A percentile compares a stretch with the other conserved stretches of the same genome.
Conservation (phyloP, 92 coral and sea anemone species). For the Paragorgia papillata region DNA sequence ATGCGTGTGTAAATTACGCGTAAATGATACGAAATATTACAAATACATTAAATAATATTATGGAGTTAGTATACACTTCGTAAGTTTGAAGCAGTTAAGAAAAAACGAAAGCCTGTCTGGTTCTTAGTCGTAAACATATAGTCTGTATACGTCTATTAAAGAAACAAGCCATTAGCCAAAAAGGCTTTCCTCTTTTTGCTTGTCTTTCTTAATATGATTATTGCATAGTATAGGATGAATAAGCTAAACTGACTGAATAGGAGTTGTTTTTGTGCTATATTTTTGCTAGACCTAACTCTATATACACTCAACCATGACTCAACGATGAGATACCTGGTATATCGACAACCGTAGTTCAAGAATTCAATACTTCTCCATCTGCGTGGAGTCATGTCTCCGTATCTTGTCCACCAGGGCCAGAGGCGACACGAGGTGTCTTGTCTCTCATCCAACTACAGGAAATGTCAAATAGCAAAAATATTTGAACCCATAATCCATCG, state of each 20-base stretch:
- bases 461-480: background rate
- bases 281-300: background rate
- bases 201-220: no score
- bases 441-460: background rate
- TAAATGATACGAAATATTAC: no score
- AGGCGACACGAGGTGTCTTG: background rate
- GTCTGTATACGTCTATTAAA: no score
- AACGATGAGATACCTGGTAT: background rate
- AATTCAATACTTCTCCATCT: background rate
- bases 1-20: no score
- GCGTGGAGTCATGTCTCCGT: background rate
- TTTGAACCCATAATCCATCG: no score
- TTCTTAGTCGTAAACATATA: no score
- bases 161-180: background rate
- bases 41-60: no score
- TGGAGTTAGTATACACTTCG: no score
- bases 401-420: background rate
- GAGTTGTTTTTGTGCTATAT: background rate
- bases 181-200: no score
- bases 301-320: no score
- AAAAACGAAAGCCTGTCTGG: no score
- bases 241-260: background rate
- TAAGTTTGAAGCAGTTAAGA: no score
- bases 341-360: background rate
- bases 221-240: background rate